A percentile compares a stretch with the other conserved stretches of the same genome.
phyloP scores from a whole-genome alignment of 2,888 invertebrate genomes.

The Panorpa germanica region DNA sequence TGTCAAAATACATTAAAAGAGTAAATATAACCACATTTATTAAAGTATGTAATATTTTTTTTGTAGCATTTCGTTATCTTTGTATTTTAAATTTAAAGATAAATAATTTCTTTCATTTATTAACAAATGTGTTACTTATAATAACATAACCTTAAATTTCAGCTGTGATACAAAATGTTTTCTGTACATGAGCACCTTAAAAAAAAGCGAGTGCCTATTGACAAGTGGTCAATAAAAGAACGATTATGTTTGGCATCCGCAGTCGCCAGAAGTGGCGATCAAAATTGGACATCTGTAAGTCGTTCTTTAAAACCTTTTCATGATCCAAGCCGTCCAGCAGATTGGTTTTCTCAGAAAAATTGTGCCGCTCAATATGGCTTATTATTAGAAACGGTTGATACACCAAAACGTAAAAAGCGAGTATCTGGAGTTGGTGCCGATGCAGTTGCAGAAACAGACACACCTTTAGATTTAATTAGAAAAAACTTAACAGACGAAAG shows the following conservation, averaged over 20 bases:
- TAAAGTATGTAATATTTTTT: too few species aligned
- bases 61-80: too few species aligned
- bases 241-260: conserved; percentile 74
- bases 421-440: conserved; percentile 31
- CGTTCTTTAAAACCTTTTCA: conserved; percentile 58
- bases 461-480: conserved; percentile 62
- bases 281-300: conserved; percentile 83
- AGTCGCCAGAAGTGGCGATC: conserved; percentile 68
- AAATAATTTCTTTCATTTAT: too few species aligned
- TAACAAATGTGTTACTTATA: too few species aligned
- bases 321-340: conserved; percentile 54
- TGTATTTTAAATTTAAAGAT: too few species aligned
- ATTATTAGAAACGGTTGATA: conserved; percentile 62
- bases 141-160: too few species aligned
- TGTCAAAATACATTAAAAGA: too few species aligned
- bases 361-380: conserved; percentile 81
- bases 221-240: conserved; percentile 73
- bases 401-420: conserved; percentile 68
- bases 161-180: too few species aligned
- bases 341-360: conserved; percentile 81
- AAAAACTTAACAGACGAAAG: conserved; percentile 59
- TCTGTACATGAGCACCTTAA: conserved; percentile 18
- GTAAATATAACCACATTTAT: too few species aligned
- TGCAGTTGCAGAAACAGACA: conserved; percentile 32
- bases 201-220: conserved; percentile 52